phyloP scores from a whole-genome alignment of 2,113 vertebrate species.

The Bubo scandiacus region DNA sequence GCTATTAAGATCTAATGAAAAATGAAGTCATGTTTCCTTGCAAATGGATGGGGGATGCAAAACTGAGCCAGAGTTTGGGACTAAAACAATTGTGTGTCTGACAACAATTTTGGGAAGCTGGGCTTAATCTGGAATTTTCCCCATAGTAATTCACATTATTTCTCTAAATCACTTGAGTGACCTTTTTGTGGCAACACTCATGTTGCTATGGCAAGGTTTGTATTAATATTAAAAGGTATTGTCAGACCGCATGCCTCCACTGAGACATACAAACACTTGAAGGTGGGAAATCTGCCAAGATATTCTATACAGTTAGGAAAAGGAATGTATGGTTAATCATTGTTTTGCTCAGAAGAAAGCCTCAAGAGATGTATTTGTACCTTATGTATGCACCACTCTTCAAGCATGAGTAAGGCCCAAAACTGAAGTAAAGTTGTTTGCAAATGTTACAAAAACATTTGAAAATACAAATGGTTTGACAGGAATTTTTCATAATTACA shows the following conservation, averaged over 20 bases:
- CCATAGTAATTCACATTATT: neutral
- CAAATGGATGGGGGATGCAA: neutral
- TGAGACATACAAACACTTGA: slow-evolving; percentile 2
- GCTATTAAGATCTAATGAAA: neutral
- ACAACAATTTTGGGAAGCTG: neutral
- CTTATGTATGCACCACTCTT: neutral
- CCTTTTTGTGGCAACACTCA: slow-evolving; percentile 13
- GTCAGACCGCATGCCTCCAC: neutral
- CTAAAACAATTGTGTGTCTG: neutral
- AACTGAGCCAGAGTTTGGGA: neutral
- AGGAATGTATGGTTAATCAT: slow-evolving; percentile 41
- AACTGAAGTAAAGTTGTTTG: neutral
- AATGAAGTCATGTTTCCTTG: neutral
- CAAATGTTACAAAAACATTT: neutral
- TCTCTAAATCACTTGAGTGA: neutral
- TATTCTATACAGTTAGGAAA: neutral
- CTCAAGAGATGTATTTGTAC: neutral
- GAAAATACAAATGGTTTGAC: neutral
- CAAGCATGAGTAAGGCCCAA: neutral
- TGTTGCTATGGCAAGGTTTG: slow-evolving; percentile 28
- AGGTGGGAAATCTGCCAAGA: slow-evolving; percentile 45
- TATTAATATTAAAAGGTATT: slow-evolving; percentile 51
- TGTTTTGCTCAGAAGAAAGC: slow-evolving; percentile 13
- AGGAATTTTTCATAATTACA: neutral
- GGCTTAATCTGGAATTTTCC: neutral